Evolutionary conservation across 2,797 vertebrate species (phyloP).

Genomic region (Ceryle rudis): DNA sequence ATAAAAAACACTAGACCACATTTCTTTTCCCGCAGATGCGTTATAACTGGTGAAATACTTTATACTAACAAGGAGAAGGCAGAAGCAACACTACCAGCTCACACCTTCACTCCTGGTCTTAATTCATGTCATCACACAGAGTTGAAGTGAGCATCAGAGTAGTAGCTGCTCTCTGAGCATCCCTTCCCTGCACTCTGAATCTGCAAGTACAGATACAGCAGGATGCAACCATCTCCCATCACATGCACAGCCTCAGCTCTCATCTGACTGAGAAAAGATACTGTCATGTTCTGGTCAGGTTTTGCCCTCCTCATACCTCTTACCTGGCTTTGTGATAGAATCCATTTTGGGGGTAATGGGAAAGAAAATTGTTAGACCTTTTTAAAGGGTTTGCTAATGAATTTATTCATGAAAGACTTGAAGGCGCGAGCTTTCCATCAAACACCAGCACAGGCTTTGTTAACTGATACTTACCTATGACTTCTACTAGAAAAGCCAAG

Average conservation of each 20-base stretch:
- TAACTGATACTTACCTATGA: slow-evolving; percentile 25
- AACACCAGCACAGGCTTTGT: slow-evolving; percentile 6
- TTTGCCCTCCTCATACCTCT: slow-evolving; percentile 22
- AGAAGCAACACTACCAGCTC: not conserved
- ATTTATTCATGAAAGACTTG: slow-evolving; percentile 58
- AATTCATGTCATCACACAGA: rapidly evolving
- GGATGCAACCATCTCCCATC: not conserved
- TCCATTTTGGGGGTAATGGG: slow-evolving; percentile 30
- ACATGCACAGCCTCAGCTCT: not conserved
- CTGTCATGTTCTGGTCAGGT: not conserved
- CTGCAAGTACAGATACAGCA: not conserved
- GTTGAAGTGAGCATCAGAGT: not conserved
- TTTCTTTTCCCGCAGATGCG: not conserved
- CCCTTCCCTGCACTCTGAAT: not conserved
- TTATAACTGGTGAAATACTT: not conserved
- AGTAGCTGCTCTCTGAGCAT: not conserved
- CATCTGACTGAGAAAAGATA: not conserved
- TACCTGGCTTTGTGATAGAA: slow-evolving; percentile 33
- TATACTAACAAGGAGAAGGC: not conserved
- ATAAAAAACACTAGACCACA: rapidly evolving
- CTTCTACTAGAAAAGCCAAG: not conserved
- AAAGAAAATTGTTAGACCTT: slow-evolving; percentile 62
- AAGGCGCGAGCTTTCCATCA: slow-evolving; percentile 39
- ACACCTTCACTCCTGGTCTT: not conserved
- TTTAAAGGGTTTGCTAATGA: slow-evolving; percentile 55